Conservation (phyloP, 2,797 vertebrate species). For the Halcyon leucocephala region DNA sequence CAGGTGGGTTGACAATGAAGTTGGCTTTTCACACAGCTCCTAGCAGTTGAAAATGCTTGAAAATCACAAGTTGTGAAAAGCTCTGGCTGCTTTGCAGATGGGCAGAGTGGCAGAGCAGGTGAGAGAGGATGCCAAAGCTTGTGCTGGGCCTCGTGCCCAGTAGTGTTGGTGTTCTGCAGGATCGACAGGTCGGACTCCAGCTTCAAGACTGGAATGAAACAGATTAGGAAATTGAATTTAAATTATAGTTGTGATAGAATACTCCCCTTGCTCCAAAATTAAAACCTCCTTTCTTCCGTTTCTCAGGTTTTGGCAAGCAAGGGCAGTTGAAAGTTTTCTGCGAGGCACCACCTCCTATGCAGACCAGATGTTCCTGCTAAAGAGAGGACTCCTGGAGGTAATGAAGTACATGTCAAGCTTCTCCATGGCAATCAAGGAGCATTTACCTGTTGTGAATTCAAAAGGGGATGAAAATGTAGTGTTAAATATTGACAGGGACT, state of each 20-base stretch:
- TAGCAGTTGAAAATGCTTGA: not conserved
- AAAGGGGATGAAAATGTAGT: not conserved
- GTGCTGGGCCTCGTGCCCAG: accelerated
- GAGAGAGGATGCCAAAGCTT: not conserved
- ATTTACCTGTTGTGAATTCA: not conserved
- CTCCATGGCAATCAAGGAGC: not conserved
- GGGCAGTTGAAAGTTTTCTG: conserved; percentile 98
- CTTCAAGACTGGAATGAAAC: not conserved
- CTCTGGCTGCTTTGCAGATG: not conserved
- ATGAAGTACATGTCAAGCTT: not conserved
- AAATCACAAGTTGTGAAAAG: not conserved
- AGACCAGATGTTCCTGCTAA: conserved; percentile 98
- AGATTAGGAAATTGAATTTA: not conserved
- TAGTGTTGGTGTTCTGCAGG: not conserved
- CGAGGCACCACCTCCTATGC: conserved; percentile 97
- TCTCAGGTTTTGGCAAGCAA: conserved; percentile 96
- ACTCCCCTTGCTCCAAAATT: not conserved
- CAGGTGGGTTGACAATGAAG: conserved; percentile 80
- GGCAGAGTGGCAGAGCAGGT: not conserved
- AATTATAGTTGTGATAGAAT: not conserved
- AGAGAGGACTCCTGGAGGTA: conserved; percentile 96
- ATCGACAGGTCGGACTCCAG: not conserved
- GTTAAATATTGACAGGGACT: not conserved
- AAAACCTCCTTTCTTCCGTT: not conserved
- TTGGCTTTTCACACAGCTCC: not conserved